Percentiles rank a stretch among this genome's conserved stretches.
These are phyloP conservation scores for Patiria miniata DNA, from an alignment of 35 echinoderm and acorn worm species.

Conservation along the genomic window DNA sequence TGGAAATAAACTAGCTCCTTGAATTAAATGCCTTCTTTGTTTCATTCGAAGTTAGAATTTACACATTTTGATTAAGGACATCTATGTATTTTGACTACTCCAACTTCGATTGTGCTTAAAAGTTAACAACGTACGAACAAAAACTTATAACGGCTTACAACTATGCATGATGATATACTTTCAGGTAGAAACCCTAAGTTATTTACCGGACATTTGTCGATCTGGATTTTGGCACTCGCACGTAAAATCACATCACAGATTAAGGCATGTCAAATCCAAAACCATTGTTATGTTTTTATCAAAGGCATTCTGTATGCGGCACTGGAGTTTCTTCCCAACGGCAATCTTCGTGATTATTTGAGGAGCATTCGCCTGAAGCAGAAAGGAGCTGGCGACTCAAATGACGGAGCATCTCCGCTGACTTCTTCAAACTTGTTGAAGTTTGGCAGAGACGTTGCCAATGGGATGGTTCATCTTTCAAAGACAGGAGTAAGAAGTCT, in stretches of 20 bases:
- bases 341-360: conserved; percentile 49
- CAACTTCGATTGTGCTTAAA: too few species aligned
- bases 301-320: conserved; percentile 35
- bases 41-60: too few species aligned
- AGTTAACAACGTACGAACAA: too few species aligned
- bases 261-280: background rate
- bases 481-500: conserved; percentile 34
- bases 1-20: background rate
- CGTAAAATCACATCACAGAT: too few species aligned
- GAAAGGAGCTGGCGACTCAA: background rate
- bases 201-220: too few species aligned
- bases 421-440: conserved; percentile 28
- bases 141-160: too few species aligned
- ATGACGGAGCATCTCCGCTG: background rate
- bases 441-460: conserved; percentile 42
- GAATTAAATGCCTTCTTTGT: background rate
- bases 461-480: conserved; percentile 43
- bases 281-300: background rate
- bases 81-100: too few species aligned
- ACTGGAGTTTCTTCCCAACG: conserved; percentile 33
- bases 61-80: too few species aligned
- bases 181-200: too few species aligned
- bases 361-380: conserved; percentile 16
- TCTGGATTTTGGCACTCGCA: too few species aligned
- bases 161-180: too few species aligned